These are phyloP conservation scores for Sminthurides aquaticus DNA, from an alignment of 2,888 invertebrate genomes.

Conservation along the genomic window DNA sequence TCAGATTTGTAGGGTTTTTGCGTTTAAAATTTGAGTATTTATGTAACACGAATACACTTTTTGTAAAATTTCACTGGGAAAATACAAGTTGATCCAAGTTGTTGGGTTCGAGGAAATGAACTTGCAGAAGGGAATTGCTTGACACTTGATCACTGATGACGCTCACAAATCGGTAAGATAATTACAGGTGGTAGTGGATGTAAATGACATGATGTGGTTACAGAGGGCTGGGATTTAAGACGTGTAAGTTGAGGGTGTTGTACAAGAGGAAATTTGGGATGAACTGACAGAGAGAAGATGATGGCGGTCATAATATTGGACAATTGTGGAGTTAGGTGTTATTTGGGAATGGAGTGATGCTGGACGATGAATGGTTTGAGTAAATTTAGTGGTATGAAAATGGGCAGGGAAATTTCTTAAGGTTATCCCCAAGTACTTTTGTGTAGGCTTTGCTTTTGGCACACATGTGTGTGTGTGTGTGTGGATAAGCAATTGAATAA, in stretches of 20 bases:
- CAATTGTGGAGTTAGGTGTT: background rate
- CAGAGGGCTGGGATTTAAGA: too few relatives aligned
- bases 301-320: background rate
- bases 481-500: constrained; percentile 15
- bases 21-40: too few relatives aligned
- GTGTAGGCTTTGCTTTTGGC: constrained; percentile 11
- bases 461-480: background rate
- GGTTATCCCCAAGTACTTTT: constrained; percentile 6
- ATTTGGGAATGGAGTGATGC: constrained; percentile 1
- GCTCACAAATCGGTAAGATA: too few relatives aligned
- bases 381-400: background rate
- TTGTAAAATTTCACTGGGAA: too few relatives aligned
- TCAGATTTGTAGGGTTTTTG: too few relatives aligned
- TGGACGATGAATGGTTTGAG: constrained; percentile 1
- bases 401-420: constrained; percentile 1
- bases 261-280: background rate
- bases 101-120: too few relatives aligned
- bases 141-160: too few relatives aligned
- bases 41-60: too few relatives aligned
- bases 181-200: too few relatives aligned
- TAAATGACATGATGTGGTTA: too few relatives aligned
- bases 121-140: too few relatives aligned
- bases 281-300: constrained; percentile 3
- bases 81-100: too few relatives aligned
- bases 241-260: background rate